These are phyloP conservation scores for Diarsia rubi DNA, from an alignment of 2,888 invertebrate genomes.

Conservation along the genomic window DNA sequence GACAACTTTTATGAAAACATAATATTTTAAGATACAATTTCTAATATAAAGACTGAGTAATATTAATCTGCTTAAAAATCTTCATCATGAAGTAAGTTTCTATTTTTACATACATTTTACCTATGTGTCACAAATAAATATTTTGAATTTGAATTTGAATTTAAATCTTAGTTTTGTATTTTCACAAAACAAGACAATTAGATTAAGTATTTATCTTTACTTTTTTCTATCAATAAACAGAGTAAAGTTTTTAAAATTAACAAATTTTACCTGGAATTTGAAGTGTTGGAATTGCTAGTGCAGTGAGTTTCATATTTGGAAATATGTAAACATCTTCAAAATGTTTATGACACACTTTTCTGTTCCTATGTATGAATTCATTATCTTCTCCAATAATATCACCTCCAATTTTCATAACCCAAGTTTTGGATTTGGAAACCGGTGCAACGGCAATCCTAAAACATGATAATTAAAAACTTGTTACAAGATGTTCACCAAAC, in stretches of 20 bases:
- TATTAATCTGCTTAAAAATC: no score
- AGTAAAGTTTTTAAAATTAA: constrained; percentile 2
- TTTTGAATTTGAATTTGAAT: background rate
- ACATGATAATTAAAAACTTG: background rate
- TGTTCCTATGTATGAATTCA: no score
- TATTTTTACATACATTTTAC: no score
- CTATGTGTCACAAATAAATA: no score
- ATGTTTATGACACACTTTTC: no score
- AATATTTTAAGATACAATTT: no score
- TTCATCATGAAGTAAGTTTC: no score
- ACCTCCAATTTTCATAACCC: constrained; percentile 19
- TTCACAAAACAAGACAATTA: background rate
- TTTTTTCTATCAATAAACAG: background rate
- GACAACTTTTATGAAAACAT: no score
- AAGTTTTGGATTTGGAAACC: constrained; percentile 17
- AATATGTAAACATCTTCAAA: constrained; percentile 4
- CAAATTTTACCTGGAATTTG: constrained; percentile 4
- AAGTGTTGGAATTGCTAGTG: background rate
- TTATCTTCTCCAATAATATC: no score
- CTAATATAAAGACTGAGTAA: no score
- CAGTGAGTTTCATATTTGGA: constrained; percentile 2
- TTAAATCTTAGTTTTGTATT: no score
- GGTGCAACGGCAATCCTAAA: constrained; percentile 14
- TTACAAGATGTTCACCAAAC: background rate
- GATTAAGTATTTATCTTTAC: background rate